Percentiles rank a stretch among this genome's conserved stretches.
Evolutionary conservation across 2,797 vertebrate species (phyloP).

Genomic region (Pelobates cultripes): DNA sequence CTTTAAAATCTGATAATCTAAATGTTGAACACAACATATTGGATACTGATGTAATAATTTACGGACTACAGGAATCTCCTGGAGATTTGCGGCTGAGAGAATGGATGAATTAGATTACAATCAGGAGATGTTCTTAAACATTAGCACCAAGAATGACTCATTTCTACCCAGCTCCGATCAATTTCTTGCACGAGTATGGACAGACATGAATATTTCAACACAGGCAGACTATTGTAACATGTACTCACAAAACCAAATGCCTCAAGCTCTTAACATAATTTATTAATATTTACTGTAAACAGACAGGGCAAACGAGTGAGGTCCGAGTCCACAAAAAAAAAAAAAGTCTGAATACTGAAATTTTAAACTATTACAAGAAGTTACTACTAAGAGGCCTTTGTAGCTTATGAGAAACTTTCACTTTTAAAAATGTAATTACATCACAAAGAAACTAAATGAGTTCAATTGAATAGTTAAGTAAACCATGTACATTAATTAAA

Average conservation of each 20-base stretch:
- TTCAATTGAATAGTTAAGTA: no score
- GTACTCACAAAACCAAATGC: slow-evolving; percentile 23
- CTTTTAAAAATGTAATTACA: background rate
- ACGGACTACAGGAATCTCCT: background rate
- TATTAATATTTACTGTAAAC: slow-evolving; percentile 40
- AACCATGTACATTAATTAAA: no score
- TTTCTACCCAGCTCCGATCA: slow-evolving; percentile 22
- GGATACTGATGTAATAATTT: slow-evolving; percentile 1
- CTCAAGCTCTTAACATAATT: slow-evolving; percentile 38
- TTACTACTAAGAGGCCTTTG: background rate
- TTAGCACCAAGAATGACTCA: slow-evolving; percentile 19
- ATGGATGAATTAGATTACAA: slow-evolving; percentile 20
- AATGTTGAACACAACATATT: background rate
- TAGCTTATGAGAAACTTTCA: background rate
- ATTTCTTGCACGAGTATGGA: slow-evolving; percentile 21
- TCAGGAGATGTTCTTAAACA: slow-evolving; percentile 17
- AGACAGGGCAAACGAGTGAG: background rate
- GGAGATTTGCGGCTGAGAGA: slow-evolving; percentile 2
- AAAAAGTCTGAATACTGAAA: background rate
- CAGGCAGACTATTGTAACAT: slow-evolving; percentile 29
- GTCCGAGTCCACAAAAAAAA: background rate
- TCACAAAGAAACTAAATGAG: background rate
- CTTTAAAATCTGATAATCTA: background rate
- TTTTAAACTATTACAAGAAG: background rate
- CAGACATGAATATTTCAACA: slow-evolving; percentile 35